These are phyloP conservation scores for Ispidina picta DNA, from an alignment of 2,797 vertebrate species.

Conservation along the genomic window DNA sequence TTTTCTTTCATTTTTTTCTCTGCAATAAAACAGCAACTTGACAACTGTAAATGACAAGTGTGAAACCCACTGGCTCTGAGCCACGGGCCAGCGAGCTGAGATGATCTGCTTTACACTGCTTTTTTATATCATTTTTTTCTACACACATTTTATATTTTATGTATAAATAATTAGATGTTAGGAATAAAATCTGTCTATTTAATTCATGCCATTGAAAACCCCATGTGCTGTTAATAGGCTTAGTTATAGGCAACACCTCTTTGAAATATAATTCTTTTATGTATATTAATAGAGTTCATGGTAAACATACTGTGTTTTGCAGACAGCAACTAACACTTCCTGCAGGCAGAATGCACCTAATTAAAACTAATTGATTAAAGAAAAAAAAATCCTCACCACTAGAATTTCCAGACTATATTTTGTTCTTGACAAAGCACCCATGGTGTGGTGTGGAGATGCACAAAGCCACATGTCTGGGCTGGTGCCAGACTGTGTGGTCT, in stretches of 20 bases:
- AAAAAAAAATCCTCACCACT: not conserved
- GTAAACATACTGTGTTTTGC: conserved; percentile 42
- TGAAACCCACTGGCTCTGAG: not conserved
- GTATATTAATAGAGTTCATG: conserved; percentile 37
- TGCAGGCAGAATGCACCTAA: conserved; percentile 34
- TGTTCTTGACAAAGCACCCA: not conserved
- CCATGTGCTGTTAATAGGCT: conserved; percentile 36
- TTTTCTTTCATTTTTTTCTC: not conserved
- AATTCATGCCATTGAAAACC: conserved; percentile 27
- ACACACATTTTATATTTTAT: not conserved
- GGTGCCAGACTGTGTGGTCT: not conserved
- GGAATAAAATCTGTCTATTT: conserved; percentile 43
- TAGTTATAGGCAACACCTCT: conserved; percentile 16
- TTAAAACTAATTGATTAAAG: conserved; percentile 48
- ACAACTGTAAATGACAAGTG: conserved; percentile 4
- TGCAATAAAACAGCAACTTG: not conserved
- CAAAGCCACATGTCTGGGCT: accelerated
- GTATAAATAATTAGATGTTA: conserved; percentile 42
- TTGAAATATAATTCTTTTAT: conserved; percentile 39
- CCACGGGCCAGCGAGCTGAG: not conserved
- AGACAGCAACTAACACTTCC: conserved; percentile 41
- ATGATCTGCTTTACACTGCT: not conserved
- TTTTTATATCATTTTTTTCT: not conserved
- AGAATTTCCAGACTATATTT: not conserved
- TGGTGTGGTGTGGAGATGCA: not conserved